These are phyloP conservation scores for Pomatorhinus ruficollis DNA, from an alignment of 2,113 vertebrate genomes.

Conservation along the genomic window DNA sequence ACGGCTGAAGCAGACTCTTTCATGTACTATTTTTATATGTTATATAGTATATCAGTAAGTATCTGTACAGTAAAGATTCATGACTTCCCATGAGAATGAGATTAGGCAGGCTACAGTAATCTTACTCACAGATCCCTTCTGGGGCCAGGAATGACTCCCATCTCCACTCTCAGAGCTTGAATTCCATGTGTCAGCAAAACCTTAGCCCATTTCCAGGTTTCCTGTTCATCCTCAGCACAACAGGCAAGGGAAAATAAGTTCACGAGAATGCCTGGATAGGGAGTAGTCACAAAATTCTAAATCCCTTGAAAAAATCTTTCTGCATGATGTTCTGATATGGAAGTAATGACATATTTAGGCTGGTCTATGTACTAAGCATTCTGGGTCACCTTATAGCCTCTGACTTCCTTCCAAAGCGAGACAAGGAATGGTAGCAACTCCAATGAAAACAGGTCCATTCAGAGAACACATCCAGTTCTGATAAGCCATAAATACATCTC, in stretches of 20 bases:
- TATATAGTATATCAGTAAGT: not conserved
- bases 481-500: not conserved
- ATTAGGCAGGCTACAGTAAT: not conserved
- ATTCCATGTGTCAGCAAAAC: not conserved
- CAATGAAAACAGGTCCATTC: not conserved
- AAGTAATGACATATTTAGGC: not conserved
- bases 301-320: not conserved
- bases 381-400: not conserved
- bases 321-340: not conserved
- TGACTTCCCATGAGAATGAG: not conserved
- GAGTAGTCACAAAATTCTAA: not conserved
- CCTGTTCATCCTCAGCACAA: not conserved
- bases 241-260: not conserved
- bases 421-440: fast-evolving
- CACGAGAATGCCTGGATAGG: not conserved
- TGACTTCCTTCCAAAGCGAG: not conserved
- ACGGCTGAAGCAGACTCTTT: not conserved
- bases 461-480: not conserved
- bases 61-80: not conserved
- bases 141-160: not conserved
- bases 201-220: not conserved
- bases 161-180: not conserved
- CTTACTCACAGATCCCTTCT: not conserved
- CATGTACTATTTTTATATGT: not conserved
- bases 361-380: not conserved